Conservation (phyloP, 2,113 vertebrate genomes). For the Echinops telfairi region DNA sequence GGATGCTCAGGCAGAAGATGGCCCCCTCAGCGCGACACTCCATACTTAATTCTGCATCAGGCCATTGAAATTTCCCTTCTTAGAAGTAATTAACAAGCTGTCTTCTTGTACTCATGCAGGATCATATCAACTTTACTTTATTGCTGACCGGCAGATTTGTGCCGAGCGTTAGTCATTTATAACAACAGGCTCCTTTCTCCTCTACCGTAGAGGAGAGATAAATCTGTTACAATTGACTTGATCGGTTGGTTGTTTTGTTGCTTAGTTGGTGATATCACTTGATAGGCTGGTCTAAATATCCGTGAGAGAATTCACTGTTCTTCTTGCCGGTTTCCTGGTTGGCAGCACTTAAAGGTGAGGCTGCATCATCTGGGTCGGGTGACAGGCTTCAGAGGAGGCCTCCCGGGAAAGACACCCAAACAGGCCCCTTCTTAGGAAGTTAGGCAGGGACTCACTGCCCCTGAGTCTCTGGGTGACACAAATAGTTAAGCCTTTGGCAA, state of each 20-base stretch:
- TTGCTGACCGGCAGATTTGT: slow-evolving; percentile 71
- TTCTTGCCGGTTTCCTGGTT: slow-evolving; percentile 48
- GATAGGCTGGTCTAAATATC: slow-evolving; percentile 53
- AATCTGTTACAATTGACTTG: slow-evolving; percentile 60
- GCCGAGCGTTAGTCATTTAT: slow-evolving; percentile 56
- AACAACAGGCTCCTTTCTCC: background rate
- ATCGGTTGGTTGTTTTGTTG: slow-evolving; percentile 75
- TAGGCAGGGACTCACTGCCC: background rate
- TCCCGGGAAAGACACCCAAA: background rate
- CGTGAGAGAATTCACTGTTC: slow-evolving; percentile 71
- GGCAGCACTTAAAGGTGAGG: background rate
- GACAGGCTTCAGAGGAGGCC: background rate
- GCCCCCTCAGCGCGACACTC: slow-evolving; percentile 32
- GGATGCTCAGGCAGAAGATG: background rate
- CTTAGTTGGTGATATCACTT: slow-evolving; percentile 70
- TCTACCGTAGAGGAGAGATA: slow-evolving; percentile 39
- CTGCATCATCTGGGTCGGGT: fast-evolving
- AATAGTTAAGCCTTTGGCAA: background rate
- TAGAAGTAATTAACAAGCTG: slow-evolving; percentile 64
- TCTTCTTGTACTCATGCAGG: slow-evolving; percentile 45
- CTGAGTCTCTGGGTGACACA: background rate
- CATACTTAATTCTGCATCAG: slow-evolving; percentile 47
- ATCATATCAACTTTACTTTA: slow-evolving; percentile 1
- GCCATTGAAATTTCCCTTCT: slow-evolving; percentile 54
- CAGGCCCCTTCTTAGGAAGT: background rate